phyloP scores from a whole-genome alignment of 2,113 vertebrate genomes.

The Megaptera novaeangliae region DNA sequence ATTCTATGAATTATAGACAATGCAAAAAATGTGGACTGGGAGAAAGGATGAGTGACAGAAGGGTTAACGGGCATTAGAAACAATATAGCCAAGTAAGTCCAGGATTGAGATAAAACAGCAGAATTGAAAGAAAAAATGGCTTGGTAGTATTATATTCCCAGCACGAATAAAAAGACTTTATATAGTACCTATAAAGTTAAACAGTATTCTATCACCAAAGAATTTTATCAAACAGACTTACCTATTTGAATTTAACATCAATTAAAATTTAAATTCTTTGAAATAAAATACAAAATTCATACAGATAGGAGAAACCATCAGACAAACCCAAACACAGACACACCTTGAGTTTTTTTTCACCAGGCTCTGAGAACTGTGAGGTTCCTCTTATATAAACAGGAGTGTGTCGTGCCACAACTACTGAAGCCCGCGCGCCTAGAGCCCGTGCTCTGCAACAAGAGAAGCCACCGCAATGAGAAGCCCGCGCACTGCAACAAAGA shows the following conservation, averaged over 20 bases:
- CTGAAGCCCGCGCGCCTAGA: too few relatives aligned
- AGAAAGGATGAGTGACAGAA: neutral
- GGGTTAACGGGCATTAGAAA: neutral
- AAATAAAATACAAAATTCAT: conserved; percentile 33
- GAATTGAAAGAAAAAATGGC: neutral
- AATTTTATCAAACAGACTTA: neutral
- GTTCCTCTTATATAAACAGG: neutral
- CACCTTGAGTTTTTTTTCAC: neutral
- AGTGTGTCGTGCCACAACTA: too few relatives aligned
- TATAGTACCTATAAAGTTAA: neutral
- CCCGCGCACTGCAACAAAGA: too few relatives aligned
- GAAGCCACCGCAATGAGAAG: too few relatives aligned
- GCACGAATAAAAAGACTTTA: neutral
- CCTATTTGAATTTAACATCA: conserved; percentile 13
- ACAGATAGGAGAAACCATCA: neutral
- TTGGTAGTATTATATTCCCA: neutral
- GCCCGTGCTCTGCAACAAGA: too few relatives aligned
- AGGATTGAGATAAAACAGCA: neutral
- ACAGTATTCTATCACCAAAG: neutral
- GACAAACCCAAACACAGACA: neutral
- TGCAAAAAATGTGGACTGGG: neutral
- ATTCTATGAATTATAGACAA: neutral
- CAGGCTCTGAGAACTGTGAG: neutral
- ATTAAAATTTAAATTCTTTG: conserved; percentile 9
- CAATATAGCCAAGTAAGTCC: neutral